phyloP scores from a whole-genome alignment of 2,888 invertebrate species.

The Eupithecia exiguata region DNA sequence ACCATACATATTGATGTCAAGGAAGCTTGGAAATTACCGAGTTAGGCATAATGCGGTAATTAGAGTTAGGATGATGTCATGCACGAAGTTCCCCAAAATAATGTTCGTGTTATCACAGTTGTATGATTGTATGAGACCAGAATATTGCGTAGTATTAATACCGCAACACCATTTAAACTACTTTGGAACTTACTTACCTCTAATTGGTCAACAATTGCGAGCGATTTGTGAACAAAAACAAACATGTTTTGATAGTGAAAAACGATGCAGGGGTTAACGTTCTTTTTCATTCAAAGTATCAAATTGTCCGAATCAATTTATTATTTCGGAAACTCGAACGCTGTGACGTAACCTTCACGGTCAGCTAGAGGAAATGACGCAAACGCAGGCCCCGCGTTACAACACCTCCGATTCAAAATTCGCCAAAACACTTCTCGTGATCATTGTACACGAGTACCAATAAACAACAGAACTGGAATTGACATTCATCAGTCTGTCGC shows the following conservation, averaged over 20 bases:
- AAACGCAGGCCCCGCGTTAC: conserved; percentile 65
- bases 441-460: conserved; percentile 43
- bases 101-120: conserved; percentile 47
- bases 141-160: conserved; percentile 33
- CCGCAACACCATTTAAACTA: not conserved
- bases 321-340: conserved; percentile 53
- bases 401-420: conserved; percentile 60
- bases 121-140: conserved; percentile 21
- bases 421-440: conserved; percentile 68
- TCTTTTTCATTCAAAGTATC: not conserved
- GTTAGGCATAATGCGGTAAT: conserved; percentile 45
- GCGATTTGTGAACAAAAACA: conserved; percentile 11
- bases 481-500: conserved; percentile 44
- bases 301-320: conserved; percentile 31
- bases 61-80: conserved; percentile 55
- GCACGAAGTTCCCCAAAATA: conserved; percentile 52
- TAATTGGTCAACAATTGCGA: conserved; percentile 30
- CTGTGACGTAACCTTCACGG: conserved; percentile 81
- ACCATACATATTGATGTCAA: conserved; percentile 31
- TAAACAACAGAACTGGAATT: conserved; percentile 47
- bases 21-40: conserved; percentile 36
- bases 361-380: conserved; percentile 82
- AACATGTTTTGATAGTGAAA: conserved; percentile 14
- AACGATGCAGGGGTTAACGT: not conserved
- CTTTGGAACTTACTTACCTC: conserved; percentile 24